Base-by-base conservation (phyloP, 2,797 vertebrate species). In the Natrix natrix region DNA sequence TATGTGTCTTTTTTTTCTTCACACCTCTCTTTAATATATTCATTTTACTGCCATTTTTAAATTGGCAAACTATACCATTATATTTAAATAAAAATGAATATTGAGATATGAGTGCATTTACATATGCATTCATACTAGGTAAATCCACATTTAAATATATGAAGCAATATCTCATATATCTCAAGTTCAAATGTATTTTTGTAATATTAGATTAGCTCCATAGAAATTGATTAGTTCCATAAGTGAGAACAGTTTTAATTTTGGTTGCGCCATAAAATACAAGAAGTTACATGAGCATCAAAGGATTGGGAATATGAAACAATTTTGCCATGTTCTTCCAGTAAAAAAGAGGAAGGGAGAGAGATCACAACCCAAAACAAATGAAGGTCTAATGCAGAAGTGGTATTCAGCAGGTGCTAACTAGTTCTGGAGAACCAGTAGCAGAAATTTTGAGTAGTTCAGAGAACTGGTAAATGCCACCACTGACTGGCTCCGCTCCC, bases 241-340 rank as follows among this genome's bases (percentile, higher is more conserved):
- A 89, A 69, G 48, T 32, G 13, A 32, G 37, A 90, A 90, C 66
- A 24, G 1, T 83, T 94, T 96, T 92, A 89, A 61, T 24, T 24
- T 6, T 7, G n/a, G 6, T 66, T 88, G 56, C 24, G 52, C 91
- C 86, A 83, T 88, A 92, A 6, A 48, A 14, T 37, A 8, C 87
- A 90, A 88, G 37, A 94, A 91, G 48, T 89, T 83, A 7, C 14
- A 55, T 87, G 88, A 89, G 24, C 43, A 86, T 43, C 37, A 93
- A 90, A 52, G 91, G 94, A 86, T 93, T 92, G 93, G 56, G 56
- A 87, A 69, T 54, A 43, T 63, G 57, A 43, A 32, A 87, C 86
- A 24, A 92, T 93, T n/a, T 37, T 43, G 2, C 56, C 0, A 0
- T 48, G 60, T 54, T 93, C 91, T 89, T 88, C 86, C 86, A 94